Base-by-base conservation (phyloP, 2,797 vertebrate genomes). In the Rhinophrynus dorsalis region DNA sequence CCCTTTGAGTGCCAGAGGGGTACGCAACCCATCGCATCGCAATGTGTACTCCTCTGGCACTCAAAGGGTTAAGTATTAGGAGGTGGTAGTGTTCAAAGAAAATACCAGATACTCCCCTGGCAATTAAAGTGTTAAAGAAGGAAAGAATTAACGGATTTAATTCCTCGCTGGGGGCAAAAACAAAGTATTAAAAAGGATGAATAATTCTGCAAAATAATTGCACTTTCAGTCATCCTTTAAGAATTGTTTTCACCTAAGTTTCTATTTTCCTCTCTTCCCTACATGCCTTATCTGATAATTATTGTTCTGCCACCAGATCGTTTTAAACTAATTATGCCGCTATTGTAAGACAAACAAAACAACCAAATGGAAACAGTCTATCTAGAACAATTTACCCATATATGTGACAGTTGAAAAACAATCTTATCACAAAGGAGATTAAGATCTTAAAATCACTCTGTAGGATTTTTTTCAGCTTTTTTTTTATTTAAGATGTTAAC, bases 281-380 rank as follows among this genome's bases (percentile, higher is more conserved):
- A 42, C 24, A 20, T 30, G 18, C 44, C 48, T 47, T 57, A 64
- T 71, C 59, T 50, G 40, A 23, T 64, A 63, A 71, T 71, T 71
- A 57, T 57, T 48, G 40, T 63, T 71, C 50, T 40, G 17, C 18
- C 21, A 12, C 40, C 12, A 32, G 48, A 62, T 56, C 27, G 11
- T 12, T 29, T 62, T 55, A 52, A 42, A 47, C 67, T 71, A 64
- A 72, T 72, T 65, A 65, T 4, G 13, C 26, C 4, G 24, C 52
- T 58, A 57, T 58, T 65, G 60, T 64, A 11, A 42, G 61, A n/a
- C 13, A 58, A 48, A 64, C 38, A 56, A 48, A 70, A 70, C 38
- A 29, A 35, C 23, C n/a, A 40, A 48, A 48, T 38, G 50, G 23
- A 44, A 42, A 18, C 15, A 44, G 18, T 58, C 21, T 58, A 58